Base-by-base conservation (phyloP, 2,888 invertebrate species). In the Actias luna region DNA sequence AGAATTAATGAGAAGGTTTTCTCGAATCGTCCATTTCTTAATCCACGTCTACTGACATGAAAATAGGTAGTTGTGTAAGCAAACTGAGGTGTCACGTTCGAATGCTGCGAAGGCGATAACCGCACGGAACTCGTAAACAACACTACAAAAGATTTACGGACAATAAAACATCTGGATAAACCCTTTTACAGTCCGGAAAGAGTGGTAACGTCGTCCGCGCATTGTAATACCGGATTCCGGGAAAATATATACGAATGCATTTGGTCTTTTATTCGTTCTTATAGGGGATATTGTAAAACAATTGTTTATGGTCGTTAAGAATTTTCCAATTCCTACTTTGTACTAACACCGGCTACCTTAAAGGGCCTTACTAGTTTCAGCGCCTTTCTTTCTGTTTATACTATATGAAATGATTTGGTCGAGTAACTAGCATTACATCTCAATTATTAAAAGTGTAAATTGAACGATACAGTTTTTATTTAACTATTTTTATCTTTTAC, bases 151-250 rank as follows among this genome's bases (percentile, higher is more conserved):
- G 55, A 42, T 52, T 62, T 61, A 29, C 59, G 63, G 62, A 70
- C 64, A 62, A 65, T 67, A 65, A 69, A 65, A 63, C 42, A 50
- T 50, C 25, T 50, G 25, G 46, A 50, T 50, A 50, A 50, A 50
- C 46, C 46, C 25, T 50, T 50, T 50, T 50, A 50, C 25, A 50
- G 46, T 50, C 25, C 12, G 22, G 10, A 22, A 50, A 25, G 12
- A 50, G 46, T 22, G 22, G 25, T 16, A 50, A 50, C 25, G 46
- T 22, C 25, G 46, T 50, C 46, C 46, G 46, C 25, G 46, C 12
- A 50, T 12, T 50, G 46, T 50, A 50, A 25, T 25, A 50, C 4
- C 22, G 46, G 46, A 50, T 50, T 50, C 25, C 46, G 5, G 42
- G 42, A 50, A 25, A 25, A 50, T 50, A 50, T 50, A 50, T 50